Conservation (phyloP, 1,140 invertebrate genomes). For the Charaxes varanes region DNA sequence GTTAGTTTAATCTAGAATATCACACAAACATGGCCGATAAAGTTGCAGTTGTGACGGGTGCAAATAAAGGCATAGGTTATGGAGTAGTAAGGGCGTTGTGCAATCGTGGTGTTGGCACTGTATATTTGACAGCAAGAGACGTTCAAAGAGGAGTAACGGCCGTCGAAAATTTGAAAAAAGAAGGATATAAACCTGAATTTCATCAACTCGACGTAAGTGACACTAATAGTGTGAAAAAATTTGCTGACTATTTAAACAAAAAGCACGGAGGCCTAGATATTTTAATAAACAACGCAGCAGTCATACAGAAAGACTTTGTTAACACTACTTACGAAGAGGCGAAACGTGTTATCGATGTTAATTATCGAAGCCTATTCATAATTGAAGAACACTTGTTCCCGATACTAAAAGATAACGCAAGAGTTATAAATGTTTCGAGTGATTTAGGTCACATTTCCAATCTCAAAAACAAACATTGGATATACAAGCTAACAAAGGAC, state of each 20-base stretch:
- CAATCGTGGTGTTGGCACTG: slow-evolving; percentile 74
- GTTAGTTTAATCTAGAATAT: neutral
- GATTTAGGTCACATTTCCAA: slow-evolving; percentile 75
- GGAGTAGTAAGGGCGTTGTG: slow-evolving; percentile 79
- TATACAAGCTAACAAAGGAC: slow-evolving; percentile 24
- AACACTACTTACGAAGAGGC: slow-evolving; percentile 79
- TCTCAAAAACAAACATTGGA: slow-evolving; percentile 62
- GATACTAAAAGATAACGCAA: slow-evolving; percentile 77
- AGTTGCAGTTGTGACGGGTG: slow-evolving; percentile 77
- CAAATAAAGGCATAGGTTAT: slow-evolving; percentile 84
- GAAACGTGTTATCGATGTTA: slow-evolving; percentile 77
- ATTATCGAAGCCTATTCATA: slow-evolving; percentile 78
- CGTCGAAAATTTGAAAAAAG: slow-evolving; percentile 66
- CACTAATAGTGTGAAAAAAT: slow-evolving; percentile 71
- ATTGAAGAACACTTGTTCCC: slow-evolving; percentile 80
- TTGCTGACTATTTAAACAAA: slow-evolving; percentile 75
- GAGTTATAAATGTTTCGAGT: slow-evolving; percentile 84
- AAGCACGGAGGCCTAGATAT: slow-evolving; percentile 84
- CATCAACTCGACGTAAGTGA: slow-evolving; percentile 79
- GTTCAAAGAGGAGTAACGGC: slow-evolving; percentile 71
- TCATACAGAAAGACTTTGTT: slow-evolving; percentile 76
- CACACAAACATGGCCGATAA: slow-evolving; percentile 40
- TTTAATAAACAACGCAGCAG: slow-evolving; percentile 87
- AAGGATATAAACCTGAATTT: slow-evolving; percentile 68
- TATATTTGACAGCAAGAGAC: slow-evolving; percentile 79